These are phyloP conservation scores for Dipus sagitta DNA, from an alignment of 2,797 vertebrate species.

Conservation along the genomic window DNA sequence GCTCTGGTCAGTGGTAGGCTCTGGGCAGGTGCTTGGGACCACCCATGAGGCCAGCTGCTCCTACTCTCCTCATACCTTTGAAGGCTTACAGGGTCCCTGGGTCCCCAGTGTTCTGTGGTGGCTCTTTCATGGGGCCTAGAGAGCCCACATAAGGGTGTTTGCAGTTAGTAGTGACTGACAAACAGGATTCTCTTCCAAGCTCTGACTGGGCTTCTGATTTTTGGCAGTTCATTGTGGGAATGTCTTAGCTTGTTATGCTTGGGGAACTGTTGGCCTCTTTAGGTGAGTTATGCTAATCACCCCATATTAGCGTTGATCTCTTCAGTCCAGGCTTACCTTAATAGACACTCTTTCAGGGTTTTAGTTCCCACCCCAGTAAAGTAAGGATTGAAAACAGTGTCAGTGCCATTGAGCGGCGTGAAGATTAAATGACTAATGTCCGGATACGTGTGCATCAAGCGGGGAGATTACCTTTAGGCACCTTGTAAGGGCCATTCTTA, in stretches of 20 bases:
- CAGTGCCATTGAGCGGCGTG: not conserved
- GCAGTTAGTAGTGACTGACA: not conserved
- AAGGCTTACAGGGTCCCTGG: not conserved
- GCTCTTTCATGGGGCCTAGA: not conserved
- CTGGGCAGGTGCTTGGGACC: too few relatives aligned
- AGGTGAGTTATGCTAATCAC: not conserved
- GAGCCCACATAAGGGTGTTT: not conserved
- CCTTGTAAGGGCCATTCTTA: not conserved
- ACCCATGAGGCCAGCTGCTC: not conserved
- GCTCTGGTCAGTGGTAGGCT: not conserved
- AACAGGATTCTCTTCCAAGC: not conserved
- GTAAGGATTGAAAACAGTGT: not conserved
- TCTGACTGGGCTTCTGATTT: not conserved
- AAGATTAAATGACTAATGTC: slow-evolving; percentile 21
- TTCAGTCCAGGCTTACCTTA: not conserved
- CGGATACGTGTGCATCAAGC: not conserved
- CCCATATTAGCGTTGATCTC: not conserved
- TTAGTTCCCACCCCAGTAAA: not conserved
- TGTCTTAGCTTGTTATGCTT: not conserved
- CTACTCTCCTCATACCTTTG: not conserved
- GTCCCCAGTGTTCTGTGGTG: not conserved
- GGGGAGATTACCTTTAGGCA: slow-evolving; percentile 15
- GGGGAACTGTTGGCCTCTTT: not conserved
- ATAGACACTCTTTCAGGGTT: not conserved
- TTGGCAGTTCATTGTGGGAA: slow-evolving; percentile 7